Base-by-base conservation (phyloP, 2,113 vertebrate genomes). In the Macaca nemestrina region DNA sequence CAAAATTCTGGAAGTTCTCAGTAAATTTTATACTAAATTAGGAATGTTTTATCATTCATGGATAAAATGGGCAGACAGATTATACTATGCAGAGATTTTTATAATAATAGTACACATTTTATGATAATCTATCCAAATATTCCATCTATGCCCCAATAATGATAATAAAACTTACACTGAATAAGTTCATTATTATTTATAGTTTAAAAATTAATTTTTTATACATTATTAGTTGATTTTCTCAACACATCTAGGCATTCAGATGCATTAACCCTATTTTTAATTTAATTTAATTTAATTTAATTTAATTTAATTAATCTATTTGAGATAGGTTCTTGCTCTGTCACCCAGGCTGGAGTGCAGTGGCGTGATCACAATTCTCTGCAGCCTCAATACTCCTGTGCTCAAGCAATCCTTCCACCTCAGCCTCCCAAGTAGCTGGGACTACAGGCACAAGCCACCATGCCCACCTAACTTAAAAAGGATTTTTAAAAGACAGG, bases 201-300 rank as follows among this genome's bases (percentile, higher is more conserved):
- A 85, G 55, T 83, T 83, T 76, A 61, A 87, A 48, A 55, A 94
- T 64, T 64, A 81, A 72, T 94, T 94, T 92, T 43, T 94, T 8
- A 75, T 22, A 22, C 38, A 89, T 90, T 92, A 88, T 68, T 84
- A 88, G 57, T 87, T 43, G 23, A 43, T 72, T 4, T 75, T 97
- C n/a, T 1, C 32, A 85, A 81, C 6, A 89, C 40, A 32, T 43
- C 50, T 86, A 86, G 52, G 22, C 95, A 89, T 86, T 79, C 20
- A 68, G 23, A 59, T 93, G 20, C 17, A 91, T 61, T 81, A 52
- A 52, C 38, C n/a, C 35, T 92, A 43, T n/a, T 57, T 90, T 88
- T 64, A 30, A 32, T 64, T 64, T 64, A 61, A 30, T 61, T 61
- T 64, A 64, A 64, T 25, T 61, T 61, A 61, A 27, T 61, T 59